Evolutionary conservation across 2,797 vertebrate species (phyloP).

Genomic region (Gymnothorax javanicus): DNA sequence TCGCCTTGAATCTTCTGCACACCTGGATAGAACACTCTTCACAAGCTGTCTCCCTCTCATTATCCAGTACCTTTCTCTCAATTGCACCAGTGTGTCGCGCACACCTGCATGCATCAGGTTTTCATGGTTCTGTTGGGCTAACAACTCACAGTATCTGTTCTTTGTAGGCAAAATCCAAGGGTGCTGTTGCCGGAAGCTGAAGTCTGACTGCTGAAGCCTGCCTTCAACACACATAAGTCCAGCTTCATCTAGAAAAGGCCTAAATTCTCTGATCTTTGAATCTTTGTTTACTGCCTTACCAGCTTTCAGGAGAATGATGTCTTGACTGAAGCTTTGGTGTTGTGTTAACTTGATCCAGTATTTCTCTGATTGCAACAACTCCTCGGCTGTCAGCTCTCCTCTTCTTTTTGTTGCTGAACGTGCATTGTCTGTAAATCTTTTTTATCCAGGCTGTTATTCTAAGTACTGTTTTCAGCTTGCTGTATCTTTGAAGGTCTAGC

Average conservation of each 20-base stretch:
- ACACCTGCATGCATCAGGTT: conserved; percentile 36
- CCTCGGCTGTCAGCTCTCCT: conserved; percentile 28
- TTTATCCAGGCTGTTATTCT: conserved; percentile 36
- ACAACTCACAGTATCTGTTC: conserved; percentile 32
- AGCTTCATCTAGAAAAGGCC: conserved; percentile 36
- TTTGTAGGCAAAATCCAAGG: conserved; percentile 34
- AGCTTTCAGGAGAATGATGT: conserved; percentile 23
- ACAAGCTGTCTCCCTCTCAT: background rate
- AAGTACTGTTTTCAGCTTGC: conserved; percentile 33
- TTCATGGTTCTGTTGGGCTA: conserved; percentile 25
- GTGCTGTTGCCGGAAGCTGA: conserved; percentile 39
- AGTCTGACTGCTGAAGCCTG: conserved; percentile 38
- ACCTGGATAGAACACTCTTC: background rate
- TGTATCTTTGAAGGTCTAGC: conserved; percentile 21
- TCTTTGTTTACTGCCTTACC: conserved; percentile 22
- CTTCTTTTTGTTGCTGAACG: conserved; percentile 3
- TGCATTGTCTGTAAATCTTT: conserved; percentile 28
- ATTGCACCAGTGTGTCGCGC: conserved; percentile 28
- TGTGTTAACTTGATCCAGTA: conserved; percentile 35
- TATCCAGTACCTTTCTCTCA: conserved; percentile 3
- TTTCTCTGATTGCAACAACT: conserved; percentile 28
- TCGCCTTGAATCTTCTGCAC: background rate
- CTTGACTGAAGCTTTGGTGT: conserved; percentile 31
- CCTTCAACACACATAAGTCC: conserved; percentile 36
- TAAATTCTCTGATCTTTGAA: conserved; percentile 34